These are phyloP conservation scores for Bubo blakistoni DNA, from an alignment of 2,113 vertebrate species.

Conservation along the genomic window DNA sequence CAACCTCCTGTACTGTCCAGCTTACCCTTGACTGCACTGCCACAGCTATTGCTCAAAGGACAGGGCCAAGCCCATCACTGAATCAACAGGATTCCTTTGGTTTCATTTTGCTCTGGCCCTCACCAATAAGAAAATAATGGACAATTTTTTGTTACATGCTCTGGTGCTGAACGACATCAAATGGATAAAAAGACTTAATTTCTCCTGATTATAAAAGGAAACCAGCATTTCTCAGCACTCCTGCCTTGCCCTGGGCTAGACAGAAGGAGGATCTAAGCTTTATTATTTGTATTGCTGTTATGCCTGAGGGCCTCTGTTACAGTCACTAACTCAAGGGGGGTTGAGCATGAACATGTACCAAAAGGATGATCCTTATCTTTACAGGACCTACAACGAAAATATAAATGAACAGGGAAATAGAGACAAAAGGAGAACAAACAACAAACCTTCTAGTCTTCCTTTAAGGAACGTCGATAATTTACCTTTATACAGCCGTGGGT, in stretches of 20 bases:
- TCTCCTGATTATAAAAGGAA: neutral
- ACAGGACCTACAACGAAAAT: neutral
- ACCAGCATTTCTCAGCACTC: neutral
- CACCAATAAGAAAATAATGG: neutral
- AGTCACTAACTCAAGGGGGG: neutral
- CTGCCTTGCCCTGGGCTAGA: neutral
- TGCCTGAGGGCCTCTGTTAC: neutral
- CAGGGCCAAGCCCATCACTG: neutral
- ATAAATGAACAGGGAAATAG: neutral
- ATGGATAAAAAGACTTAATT: neutral
- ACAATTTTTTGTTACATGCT: neutral
- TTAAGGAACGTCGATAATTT: neutral
- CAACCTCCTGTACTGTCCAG: neutral
- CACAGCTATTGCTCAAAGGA: neutral
- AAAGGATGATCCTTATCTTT: neutral
- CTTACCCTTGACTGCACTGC: neutral
- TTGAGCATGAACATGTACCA: neutral
- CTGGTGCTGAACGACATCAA: neutral
- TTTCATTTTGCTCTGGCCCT: neutral
- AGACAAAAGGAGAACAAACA: neutral
- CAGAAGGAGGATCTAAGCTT: neutral
- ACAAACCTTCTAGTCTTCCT: neutral
- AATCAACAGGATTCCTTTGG: neutral
- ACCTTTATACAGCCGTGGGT: conserved; percentile 66
- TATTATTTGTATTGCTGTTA: neutral